Base-by-base conservation (phyloP, 2,888 invertebrate species). In the Ornithoptera priamus region DNA sequence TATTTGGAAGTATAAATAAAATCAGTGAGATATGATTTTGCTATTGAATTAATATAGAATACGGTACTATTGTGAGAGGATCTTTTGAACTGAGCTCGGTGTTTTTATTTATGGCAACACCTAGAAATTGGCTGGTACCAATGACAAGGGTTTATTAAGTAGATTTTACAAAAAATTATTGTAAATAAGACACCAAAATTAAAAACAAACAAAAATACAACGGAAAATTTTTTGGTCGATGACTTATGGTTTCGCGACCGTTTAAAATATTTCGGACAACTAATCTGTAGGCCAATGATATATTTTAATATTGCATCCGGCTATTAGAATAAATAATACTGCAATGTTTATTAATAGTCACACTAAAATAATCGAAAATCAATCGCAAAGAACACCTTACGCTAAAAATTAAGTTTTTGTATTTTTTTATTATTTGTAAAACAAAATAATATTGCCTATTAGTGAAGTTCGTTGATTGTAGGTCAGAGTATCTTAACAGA, bases 221-320 rank as follows among this genome's bases (percentile, higher is more conserved):
- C n/a, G 2, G 2, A 20, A 57, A 15, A 8, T 20, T 20, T 68
- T 58, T n/a, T 63, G 30, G 58, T 68, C 68, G 63, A 62, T 58
- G 30, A 63, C 46, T 68, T 62, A 57, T 18, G 62, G 56, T 62
- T 57, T 57, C 62, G 15, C 67, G 15, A 62, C n/a, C 17, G 15
- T 59, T 15, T 46, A 36, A 68, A 63, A 59, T 8, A 5, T 63
- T 30, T 24, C 36, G 56, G n/a, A 15, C 24, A 57, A 30, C 24
- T 3, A 58, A 58, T 57, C 57, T 62, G 10, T 56, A 24, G 56
- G 24, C n/a, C 42, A 57, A 12, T 62, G 30, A 30, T 62, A 46
- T 58, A 7, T 42, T 39, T 12, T 22, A 22, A 46, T 46, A 12
- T 46, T 63, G 50, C 12, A 59, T 68, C 67, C 62, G 62, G 62